Conservation (phyloP, 2,797 vertebrate genomes). For the Enteromius paludinosus region DNA sequence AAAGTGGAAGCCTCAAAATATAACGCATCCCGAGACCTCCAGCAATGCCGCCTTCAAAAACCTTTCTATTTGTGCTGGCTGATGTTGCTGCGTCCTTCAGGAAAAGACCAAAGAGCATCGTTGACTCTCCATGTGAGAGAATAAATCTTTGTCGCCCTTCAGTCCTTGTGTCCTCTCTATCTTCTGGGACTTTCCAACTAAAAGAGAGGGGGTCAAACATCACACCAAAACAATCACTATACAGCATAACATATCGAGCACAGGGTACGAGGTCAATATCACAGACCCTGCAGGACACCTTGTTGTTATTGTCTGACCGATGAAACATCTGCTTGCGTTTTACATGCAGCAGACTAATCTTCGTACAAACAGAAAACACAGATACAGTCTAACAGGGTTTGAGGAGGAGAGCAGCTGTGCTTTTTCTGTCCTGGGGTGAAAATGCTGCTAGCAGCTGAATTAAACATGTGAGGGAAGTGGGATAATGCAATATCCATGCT, state of each 20-base stretch:
- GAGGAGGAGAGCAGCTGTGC: constrained; percentile 50
- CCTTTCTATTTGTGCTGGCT: constrained; percentile 34
- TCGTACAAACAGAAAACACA: constrained; percentile 33
- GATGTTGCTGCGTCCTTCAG: constrained; percentile 50
- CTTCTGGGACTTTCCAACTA: constrained; percentile 52
- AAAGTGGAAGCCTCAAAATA: background rate
- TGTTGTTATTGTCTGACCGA: constrained; percentile 32
- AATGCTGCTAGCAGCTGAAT: constrained; percentile 64
- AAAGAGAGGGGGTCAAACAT: constrained; percentile 50
- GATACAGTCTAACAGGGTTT: constrained; percentile 50
- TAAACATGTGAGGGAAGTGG: constrained; percentile 67
- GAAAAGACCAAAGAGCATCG: constrained; percentile 35
- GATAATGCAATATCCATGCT: constrained; percentile 71
- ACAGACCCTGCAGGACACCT: constrained; percentile 44
- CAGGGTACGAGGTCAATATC: constrained; percentile 48
- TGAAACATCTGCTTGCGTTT: constrained; percentile 35
- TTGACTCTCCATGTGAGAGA: constrained; percentile 40
- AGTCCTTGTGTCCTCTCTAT: constrained; percentile 51
- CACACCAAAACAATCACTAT: constrained; percentile 46
- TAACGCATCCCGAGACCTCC: constrained; percentile 3
- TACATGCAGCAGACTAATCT: constrained; percentile 12
- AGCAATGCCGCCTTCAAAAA: constrained; percentile 12
- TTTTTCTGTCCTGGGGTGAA: constrained; percentile 62
- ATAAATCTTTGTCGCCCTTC: constrained; percentile 60
- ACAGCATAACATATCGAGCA: constrained; percentile 16